Evolutionary conservation across 2,888 invertebrate genomes (phyloP), one percentile per base, ranked within the genome.

Genomic region (Meiosimyza platycephala): DNA sequence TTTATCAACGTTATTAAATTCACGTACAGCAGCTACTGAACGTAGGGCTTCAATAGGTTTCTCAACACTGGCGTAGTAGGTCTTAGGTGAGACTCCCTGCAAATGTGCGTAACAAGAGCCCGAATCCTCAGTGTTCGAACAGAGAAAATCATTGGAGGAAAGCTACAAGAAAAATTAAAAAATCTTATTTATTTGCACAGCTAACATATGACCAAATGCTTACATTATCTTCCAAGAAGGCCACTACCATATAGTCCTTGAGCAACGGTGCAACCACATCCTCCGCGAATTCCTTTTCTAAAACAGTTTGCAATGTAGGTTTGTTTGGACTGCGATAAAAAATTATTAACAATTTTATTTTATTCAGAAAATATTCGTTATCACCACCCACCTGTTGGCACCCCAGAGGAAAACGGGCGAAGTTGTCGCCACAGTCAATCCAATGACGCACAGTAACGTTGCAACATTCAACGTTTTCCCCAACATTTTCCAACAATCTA

Each of bases 401-500:
- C 89, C 90, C 91, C 91, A 92, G 74, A 92, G 78, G 76, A 89
- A 88, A 63, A 90, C 90, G 76, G 92, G 92, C 54, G 91, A 90
- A 76, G 88, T 86, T 72, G 88, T 88, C 16, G 83, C 84, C 75
- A 80, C 74, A 72, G 82, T 79, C 71, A 82, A 79, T 73, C 84
- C 80, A 76, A 85, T 78, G 75, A 85, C 79, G 77, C 83, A 82
- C 76, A 82, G 71, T 22, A 82, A 72, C 28, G 78, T 75, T 76
- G 81, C 78, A 77, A 85, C 40, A 9, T 6, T 76, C 76, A 86
- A 77, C 78, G 80, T 80, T 74, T 81, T 84, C 78, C 52, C 22
- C 18, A 84, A 78, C 84, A 85, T 85, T 76, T 75, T 79, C 65
- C 71, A 71, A 76, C 52, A 59, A 60, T 76, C 18, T 15, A 50